Percentiles rank a stretch among this genome's conserved stretches.
phyloP scores from a whole-genome alignment of 1,140 invertebrate genomes.

The Anoplolepis gracilipes region DNA sequence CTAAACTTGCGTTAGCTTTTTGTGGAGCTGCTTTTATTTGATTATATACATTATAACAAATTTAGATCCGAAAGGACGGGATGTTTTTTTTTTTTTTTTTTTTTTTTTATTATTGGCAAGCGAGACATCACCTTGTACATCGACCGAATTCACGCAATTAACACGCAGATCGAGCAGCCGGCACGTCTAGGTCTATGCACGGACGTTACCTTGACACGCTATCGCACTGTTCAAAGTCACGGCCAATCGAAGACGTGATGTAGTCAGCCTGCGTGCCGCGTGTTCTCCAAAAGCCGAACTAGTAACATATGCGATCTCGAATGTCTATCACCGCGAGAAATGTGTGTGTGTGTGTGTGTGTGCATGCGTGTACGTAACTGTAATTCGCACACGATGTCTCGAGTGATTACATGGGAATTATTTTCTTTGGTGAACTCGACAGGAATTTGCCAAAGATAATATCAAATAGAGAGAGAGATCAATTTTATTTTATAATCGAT shows the following conservation, averaged over 20 bases:
- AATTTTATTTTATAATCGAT: too few species aligned
- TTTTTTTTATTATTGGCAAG: too few species aligned
- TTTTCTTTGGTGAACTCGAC: background rate
- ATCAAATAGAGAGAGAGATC: too few species aligned
- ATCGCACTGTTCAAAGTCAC: slow-evolving; percentile 30
- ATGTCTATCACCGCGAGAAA: background rate
- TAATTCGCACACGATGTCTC: slow-evolving; percentile 22
- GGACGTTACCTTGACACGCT: slow-evolving; percentile 45
- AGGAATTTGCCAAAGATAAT: background rate
- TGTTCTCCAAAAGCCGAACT: background rate
- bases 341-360: too few species aligned
- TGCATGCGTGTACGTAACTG: slow-evolving; percentile 5
- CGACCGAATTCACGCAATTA: background rate
- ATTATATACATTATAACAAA: too few species aligned
- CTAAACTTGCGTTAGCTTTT: too few species aligned
- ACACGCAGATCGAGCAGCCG: background rate
- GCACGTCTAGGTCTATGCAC: slow-evolving; percentile 7
- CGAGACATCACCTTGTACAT: background rate
- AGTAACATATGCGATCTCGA: background rate
- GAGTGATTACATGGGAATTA: slow-evolving; percentile 5
- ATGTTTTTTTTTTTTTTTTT: too few species aligned
- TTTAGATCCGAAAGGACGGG: background rate
- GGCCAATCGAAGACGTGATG: slow-evolving; percentile 15
- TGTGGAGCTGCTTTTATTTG: too few species aligned
- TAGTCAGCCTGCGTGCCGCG: too few species aligned